Conservation (phyloP, 2,888 invertebrate genomes). For the Arctia plantaginis region DNA sequence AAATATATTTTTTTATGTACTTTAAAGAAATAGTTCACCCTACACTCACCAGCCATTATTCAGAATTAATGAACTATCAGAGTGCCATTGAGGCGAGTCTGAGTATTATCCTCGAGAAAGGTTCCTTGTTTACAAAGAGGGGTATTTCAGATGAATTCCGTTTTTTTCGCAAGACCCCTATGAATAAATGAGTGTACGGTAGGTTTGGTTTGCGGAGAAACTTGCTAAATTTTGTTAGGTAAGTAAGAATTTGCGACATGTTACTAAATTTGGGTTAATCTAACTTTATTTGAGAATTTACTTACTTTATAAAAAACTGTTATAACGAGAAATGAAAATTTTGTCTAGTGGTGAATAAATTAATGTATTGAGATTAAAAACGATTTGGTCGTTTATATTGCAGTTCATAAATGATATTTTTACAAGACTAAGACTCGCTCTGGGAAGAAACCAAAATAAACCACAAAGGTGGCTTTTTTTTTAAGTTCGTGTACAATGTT, state of each 20-base stretch:
- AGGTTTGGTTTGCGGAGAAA: slow-evolving; percentile 24
- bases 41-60: slow-evolving; percentile 35
- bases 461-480: too few relatives aligned
- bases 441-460: too few relatives aligned
- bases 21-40: slow-evolving; percentile 5
- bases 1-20: too few relatives aligned
- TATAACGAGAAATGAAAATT: not conserved
- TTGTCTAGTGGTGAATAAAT: too few relatives aligned
- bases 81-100: slow-evolving; percentile 28
- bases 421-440: too few relatives aligned
- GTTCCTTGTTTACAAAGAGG: slow-evolving; percentile 38
- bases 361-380: too few relatives aligned
- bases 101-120: slow-evolving; percentile 40
- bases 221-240: slow-evolving; percentile 9
- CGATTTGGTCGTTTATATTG: too few relatives aligned
- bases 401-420: too few relatives aligned
- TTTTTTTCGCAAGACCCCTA: slow-evolving; percentile 33
- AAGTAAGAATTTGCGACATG: not conserved
- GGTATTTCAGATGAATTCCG: slow-evolving; percentile 43
- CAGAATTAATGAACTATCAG: slow-evolving; percentile 48
- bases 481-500: too few relatives aligned
- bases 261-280: not conserved
- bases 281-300: not conserved
- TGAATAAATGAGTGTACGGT: slow-evolving; percentile 41
- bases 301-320: not conserved